A percentile compares a stretch with the other conserved stretches of the same genome.
These are phyloP conservation scores for Syrmaticus mikado DNA, from an alignment of 2,113 vertebrate species.

Conservation along the genomic window DNA sequence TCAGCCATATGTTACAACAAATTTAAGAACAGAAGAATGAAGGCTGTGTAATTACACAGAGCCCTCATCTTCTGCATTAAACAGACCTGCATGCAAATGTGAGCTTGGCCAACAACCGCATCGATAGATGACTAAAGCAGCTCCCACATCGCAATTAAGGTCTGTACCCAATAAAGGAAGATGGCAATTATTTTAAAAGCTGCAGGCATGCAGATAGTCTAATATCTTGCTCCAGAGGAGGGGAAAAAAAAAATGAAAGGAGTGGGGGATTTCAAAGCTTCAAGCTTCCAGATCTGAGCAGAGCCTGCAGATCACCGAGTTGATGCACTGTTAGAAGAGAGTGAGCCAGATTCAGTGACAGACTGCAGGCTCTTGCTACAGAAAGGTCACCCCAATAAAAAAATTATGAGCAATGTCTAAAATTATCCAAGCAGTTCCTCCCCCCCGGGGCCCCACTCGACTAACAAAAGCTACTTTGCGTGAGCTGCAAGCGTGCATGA, in stretches of 20 bases:
- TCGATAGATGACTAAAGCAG: neutral
- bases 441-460: neutral
- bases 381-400: slow-evolving; percentile 55
- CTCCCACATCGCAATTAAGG: neutral
- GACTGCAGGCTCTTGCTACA: neutral
- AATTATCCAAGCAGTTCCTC: slow-evolving; percentile 49
- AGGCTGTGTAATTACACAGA: neutral
- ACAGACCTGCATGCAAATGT: neutral
- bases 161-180: neutral
- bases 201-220: neutral
- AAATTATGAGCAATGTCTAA: slow-evolving; percentile 40
- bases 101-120: neutral
- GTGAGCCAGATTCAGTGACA: slow-evolving; percentile 8
- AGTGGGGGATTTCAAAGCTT: neutral
- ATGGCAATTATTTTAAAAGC: slow-evolving; percentile 37
- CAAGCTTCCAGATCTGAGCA: neutral
- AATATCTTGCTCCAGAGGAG: neutral
- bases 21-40: slow-evolving; percentile 41
- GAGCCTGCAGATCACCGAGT: neutral
- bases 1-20: neutral
- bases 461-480: slow-evolving; percentile 19
- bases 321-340: neutral
- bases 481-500: neutral
- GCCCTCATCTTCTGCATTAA: neutral
- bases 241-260: neutral